These are phyloP conservation scores for Forpus xanthops DNA, from an alignment of 2,797 vertebrate genomes.

Conservation along the genomic window DNA sequence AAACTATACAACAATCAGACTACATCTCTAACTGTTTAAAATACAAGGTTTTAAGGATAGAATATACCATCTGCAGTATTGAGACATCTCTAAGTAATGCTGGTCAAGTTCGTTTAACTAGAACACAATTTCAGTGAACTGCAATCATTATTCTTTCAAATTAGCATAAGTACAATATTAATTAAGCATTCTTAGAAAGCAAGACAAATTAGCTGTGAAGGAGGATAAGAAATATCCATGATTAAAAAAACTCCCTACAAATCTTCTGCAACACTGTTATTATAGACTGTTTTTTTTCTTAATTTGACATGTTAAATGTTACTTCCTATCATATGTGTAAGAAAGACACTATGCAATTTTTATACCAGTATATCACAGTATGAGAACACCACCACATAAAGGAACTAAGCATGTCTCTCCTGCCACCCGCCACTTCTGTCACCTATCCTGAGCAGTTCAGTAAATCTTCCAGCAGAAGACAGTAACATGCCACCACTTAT, in stretches of 20 bases:
- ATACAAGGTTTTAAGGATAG: background rate
- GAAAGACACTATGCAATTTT: background rate
- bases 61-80: background rate
- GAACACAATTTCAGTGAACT: slow-evolving; percentile 44
- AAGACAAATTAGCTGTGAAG: slow-evolving; percentile 39
- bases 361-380: background rate
- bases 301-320: slow-evolving; percentile 4
- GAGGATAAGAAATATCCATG: background rate
- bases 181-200: slow-evolving; percentile 60
- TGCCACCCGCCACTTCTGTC: background rate
- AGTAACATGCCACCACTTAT: background rate
- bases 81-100: slow-evolving; percentile 6
- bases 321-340: background rate
- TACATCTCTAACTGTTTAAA: background rate
- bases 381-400: background rate
- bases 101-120: slow-evolving; percentile 60
- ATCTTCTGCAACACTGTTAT: background rate
- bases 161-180: slow-evolving; percentile 59
- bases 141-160: slow-evolving; percentile 35
- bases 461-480: background rate
- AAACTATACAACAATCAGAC: background rate
- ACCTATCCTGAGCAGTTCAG: background rate
- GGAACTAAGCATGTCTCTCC: background rate
- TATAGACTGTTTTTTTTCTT: slow-evolving; percentile 10
- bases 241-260: slow-evolving; percentile 44